Base-by-base conservation (phyloP, 1,140 invertebrate genomes). In the Berghia stephanieae region DNA sequence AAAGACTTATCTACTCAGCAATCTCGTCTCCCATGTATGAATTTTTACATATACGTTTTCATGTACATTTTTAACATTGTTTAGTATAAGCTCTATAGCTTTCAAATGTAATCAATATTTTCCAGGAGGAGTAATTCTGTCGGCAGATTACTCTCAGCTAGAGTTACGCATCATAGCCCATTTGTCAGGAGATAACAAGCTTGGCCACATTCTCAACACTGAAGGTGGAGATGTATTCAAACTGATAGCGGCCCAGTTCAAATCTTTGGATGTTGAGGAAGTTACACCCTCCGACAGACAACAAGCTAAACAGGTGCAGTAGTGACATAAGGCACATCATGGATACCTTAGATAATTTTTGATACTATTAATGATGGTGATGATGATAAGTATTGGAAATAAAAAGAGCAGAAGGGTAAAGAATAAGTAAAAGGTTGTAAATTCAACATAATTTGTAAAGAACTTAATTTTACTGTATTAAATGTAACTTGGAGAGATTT, bases 111-210 rank as follows among this genome's bases (percentile, higher is more conserved):
- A 68, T 34, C 36, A 24, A 21, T 38, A 60, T 36, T 38, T 70
- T 55, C 43, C 76, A 89, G 92, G 90, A 71, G 88, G 87, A 43
- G 77, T 91, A 21, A 89, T 99, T 24, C 85, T 99, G 21, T 94
- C 96, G 16, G 96, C 96, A 0, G 98, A 99, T 90, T 99, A 97
- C 89, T 97, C 95, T 85, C 98, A 99, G 89, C 88, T 99, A 67
- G 98, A 99, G 90, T 92, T 99, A 83, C 91, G 98, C 80, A 93
- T 99, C 77, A 91, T 99, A 79, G 95, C 97, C 27, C 96, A 99
- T 89, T 92, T 98, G 78, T 96, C 95, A 16, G 88, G 92, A 81
- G 98, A 99, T 90, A 70, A 87, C n/a, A 91, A 92, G 43, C 88
- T 99, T 16, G 90, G 92, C 38, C 86, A 90, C 44, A 93, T 95